Conservation (phyloP, 2,888 invertebrate species). For the Callimorpha dominula region DNA sequence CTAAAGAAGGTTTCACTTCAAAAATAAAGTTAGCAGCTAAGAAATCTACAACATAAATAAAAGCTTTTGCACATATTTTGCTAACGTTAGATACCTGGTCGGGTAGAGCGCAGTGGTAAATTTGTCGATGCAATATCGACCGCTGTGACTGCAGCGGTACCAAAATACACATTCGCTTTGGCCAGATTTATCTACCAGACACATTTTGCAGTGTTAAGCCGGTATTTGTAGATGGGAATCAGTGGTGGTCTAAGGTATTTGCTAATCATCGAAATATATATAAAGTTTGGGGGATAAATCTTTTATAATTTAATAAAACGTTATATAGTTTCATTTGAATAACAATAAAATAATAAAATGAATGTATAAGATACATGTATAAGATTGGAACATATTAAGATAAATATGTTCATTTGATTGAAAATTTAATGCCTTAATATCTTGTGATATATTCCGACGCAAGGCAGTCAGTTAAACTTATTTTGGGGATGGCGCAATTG, state of each 20-base stretch:
- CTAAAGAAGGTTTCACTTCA: too few relatives aligned
- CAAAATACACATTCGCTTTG: constrained; percentile 17
- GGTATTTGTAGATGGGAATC: constrained; percentile 7
- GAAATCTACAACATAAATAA: not conserved
- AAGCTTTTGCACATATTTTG: not conserved
- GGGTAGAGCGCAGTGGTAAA: constrained; percentile 12
- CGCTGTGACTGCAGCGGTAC: constrained; percentile 17
- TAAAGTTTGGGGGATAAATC: not conserved
- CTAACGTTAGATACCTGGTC: constrained; percentile 17
- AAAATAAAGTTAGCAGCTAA: not conserved
- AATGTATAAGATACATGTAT: too few relatives aligned
- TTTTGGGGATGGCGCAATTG: too few relatives aligned
- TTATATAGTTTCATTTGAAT: too few relatives aligned
- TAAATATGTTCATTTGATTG: too few relatives aligned
- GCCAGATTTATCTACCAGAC: constrained; percentile 10
- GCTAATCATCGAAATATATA: not conserved
- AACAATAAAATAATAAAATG: too few relatives aligned
- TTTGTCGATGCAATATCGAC: constrained; percentile 23
- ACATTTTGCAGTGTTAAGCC: constrained; percentile 9
- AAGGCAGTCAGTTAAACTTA: too few relatives aligned
- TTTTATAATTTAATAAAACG: too few relatives aligned
- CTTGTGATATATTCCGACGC: too few relatives aligned
- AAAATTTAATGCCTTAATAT: too few relatives aligned
- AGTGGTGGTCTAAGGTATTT: not conserved
- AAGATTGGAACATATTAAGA: too few relatives aligned